Conservation (phyloP, 2,113 vertebrate species). For the Corydoras sp. region DNA sequence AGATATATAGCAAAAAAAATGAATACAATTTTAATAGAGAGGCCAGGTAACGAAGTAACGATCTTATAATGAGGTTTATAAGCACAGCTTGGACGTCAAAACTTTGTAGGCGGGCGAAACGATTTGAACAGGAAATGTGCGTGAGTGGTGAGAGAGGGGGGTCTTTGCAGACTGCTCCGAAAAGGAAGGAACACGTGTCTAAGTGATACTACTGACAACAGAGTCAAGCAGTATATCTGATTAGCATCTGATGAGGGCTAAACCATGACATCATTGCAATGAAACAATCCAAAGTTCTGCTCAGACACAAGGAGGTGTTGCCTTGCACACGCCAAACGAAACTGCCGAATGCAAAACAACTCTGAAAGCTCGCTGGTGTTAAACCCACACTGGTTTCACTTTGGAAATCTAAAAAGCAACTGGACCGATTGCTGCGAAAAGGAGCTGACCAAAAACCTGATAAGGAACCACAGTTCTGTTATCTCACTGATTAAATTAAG, state of each 20-base stretch:
- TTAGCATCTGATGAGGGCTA: conserved; percentile 48
- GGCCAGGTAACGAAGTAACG: too few relatives aligned
- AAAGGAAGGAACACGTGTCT: conserved; percentile 43
- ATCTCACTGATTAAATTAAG: too few relatives aligned
- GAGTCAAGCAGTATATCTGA: conserved; percentile 51
- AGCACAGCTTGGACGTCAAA: background rate
- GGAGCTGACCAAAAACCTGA: background rate
- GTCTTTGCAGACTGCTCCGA: conserved; percentile 3
- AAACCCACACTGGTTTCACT: conserved; percentile 13
- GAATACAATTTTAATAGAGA: too few relatives aligned
- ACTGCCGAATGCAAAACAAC: conserved; percentile 31
- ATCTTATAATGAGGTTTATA: too few relatives aligned
- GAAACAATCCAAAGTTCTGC: conserved; percentile 47
- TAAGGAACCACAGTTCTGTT: too few relatives aligned
- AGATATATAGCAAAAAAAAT: too few relatives aligned
- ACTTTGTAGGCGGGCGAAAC: background rate
- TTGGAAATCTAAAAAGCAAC: background rate
- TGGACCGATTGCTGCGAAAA: background rate
- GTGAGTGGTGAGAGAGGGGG: background rate
- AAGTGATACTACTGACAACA: conserved; percentile 46
- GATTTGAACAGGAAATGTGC: conserved; percentile 31
- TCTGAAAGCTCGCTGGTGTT: conserved; percentile 9
- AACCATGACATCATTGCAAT: conserved; percentile 56
- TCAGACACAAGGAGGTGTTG: conserved; percentile 42
- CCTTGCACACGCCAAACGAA: conserved; percentile 30